Conservation (phyloP, 2,888 invertebrate species). For the Phania funesta region DNA sequence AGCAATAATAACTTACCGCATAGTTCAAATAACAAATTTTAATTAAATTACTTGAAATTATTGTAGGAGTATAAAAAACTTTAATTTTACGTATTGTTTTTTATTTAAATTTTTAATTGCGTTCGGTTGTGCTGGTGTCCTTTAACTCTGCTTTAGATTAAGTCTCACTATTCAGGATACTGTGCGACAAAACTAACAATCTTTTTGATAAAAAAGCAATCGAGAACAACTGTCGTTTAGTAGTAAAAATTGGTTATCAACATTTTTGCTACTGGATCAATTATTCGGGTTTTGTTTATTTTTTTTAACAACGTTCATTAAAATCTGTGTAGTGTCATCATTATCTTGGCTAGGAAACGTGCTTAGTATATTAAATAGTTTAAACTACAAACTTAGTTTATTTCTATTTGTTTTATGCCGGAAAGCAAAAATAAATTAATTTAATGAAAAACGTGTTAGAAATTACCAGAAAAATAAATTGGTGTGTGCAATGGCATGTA, state of each 20-base stretch:
- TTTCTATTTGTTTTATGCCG: neutral
- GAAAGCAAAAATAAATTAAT: constrained; percentile 51
- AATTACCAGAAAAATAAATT: constrained; percentile 50
- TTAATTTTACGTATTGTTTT: constrained; percentile 32
- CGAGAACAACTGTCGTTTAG: constrained; percentile 52
- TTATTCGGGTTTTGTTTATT: constrained; percentile 26
- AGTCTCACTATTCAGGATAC: constrained; percentile 24
- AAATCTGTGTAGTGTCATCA: constrained; percentile 64
- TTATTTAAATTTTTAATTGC: constrained; percentile 43
- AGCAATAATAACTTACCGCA: neutral
- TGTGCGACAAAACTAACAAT: constrained; percentile 18
- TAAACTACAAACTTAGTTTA: constrained; percentile 7
- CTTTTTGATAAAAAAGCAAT: neutral
- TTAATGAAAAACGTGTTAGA: constrained; percentile 61
- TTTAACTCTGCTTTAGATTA: constrained; percentile 4
- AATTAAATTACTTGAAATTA: neutral
- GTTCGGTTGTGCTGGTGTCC: neutral
- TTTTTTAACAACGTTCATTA: constrained; percentile 33
- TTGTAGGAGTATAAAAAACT: neutral
- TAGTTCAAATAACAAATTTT: neutral
- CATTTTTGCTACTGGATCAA: constrained; percentile 47
- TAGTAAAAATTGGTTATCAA: constrained; percentile 54
- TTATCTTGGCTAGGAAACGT: constrained; percentile 41
- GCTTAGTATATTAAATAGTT: constrained; percentile 34
- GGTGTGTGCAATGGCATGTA: neutral